Evolutionary conservation across 2,797 vertebrate genomes (phyloP), one percentile per base, ranked within the genome.

Genomic region (Pelobates cultripes): DNA sequence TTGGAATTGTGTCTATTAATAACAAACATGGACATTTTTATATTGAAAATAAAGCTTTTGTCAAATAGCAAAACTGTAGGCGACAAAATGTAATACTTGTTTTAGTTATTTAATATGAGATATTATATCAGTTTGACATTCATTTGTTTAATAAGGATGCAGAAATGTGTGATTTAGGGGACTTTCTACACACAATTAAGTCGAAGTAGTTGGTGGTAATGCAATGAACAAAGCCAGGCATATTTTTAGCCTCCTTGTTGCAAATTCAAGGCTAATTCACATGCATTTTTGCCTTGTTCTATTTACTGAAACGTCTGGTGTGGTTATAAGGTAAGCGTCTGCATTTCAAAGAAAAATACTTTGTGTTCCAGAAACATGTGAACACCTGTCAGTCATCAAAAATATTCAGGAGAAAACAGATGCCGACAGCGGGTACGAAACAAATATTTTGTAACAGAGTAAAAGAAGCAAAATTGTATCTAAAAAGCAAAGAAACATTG

Each of bases 21-120:
- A 79, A 84, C 67, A 88, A 85, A 86, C 86, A 83, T 77, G 86
- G 90, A 90, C 88, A 88, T 89, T 90, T 90, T 85, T 85, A 70
- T 84, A 85, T 73, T 84, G 88, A 91, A 92, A 91, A 90, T 89
- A 91, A 91, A 89, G 86, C 87, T 88, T 80, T 87, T 90, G 89
- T 90, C 90, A 92, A 89, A 88, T 84, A 87, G 88, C 88, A 89
- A 91, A 89, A 91, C 86, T 88, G 88, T 86, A 89, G 90, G 89
- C 86, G 89, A 87, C 89, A 90, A 90, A 90, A 92, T 92, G 89
- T 91, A 90, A 88, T 87, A 89, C 91, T 90, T 87, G 89, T 88
- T 87, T 91, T 91, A 89, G 89, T 91, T 92, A 91, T 91, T 92
- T 92, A 91, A 89, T 90, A 89, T 87, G 89, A 92, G 92, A 89